Conservation (phyloP, 2,113 vertebrate genomes). For the Phalacrocorax aristotelis region DNA sequence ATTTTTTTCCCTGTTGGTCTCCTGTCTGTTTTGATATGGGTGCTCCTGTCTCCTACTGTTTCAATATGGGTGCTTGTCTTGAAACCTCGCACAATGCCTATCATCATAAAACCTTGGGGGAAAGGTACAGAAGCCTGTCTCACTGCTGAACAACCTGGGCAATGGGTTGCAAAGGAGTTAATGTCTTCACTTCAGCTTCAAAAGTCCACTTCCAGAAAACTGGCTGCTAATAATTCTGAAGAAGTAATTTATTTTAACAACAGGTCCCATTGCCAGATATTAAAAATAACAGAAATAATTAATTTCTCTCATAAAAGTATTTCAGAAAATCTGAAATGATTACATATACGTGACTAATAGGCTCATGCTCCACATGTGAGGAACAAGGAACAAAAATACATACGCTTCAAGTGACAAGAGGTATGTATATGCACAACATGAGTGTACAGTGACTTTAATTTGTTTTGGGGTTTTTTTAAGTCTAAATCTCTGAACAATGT, state of each 20-base stretch:
- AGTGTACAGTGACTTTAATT: background rate
- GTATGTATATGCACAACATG: background rate
- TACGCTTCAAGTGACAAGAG: background rate
- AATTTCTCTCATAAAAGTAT: background rate
- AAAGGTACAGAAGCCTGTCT: background rate
- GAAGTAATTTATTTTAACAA: background rate
- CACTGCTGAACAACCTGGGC: background rate
- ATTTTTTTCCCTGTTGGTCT: background rate
- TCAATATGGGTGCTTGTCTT: background rate
- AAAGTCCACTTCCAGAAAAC: background rate
- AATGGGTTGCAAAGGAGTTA: background rate
- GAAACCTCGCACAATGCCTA: background rate
- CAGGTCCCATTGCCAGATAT: background rate
- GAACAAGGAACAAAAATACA: background rate
- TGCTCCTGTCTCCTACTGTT: background rate
- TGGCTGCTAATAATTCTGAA: background rate
- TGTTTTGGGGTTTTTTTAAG: too few relatives aligned
- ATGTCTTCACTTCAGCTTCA: background rate
- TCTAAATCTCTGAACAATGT: background rate
- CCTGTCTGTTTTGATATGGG: background rate
- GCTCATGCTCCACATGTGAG: background rate
- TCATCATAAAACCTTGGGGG: background rate
- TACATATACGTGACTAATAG: background rate
- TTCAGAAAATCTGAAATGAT: background rate
- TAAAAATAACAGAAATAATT: background rate